These are phyloP conservation scores for Notechis scutatus DNA, from an alignment of 2,113 vertebrate species.

Conservation along the genomic window DNA sequence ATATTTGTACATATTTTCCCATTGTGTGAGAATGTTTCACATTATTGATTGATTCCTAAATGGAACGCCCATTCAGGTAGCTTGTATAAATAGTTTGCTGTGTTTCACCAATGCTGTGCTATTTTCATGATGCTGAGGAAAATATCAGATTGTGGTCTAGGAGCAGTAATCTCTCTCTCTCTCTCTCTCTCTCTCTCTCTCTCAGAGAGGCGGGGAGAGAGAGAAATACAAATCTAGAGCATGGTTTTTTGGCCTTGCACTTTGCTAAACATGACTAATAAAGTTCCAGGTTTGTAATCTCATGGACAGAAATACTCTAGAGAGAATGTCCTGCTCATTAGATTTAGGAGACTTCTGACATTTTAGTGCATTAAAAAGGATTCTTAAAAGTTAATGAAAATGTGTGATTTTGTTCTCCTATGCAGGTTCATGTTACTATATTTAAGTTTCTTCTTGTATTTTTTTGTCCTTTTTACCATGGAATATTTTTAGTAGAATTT, in stretches of 20 bases:
- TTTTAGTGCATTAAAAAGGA: constrained; percentile 27
- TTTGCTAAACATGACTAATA: constrained; percentile 41
- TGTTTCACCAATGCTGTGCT: background rate
- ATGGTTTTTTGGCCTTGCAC: constrained; percentile 23
- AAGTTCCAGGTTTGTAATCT: constrained; percentile 27
- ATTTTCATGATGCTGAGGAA: background rate
- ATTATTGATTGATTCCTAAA: background rate
- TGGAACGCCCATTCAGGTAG: background rate
- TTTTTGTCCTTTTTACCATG: background rate
- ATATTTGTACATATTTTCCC: background rate
- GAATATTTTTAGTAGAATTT: background rate
- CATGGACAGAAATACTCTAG: constrained; percentile 38
- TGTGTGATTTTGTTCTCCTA: background rate
- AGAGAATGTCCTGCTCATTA: constrained; percentile 55
- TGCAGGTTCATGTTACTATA: background rate
- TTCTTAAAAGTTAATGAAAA: constrained; percentile 45
- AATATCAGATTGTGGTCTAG: background rate
- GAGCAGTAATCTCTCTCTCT: background rate
- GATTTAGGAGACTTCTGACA: constrained; percentile 45
- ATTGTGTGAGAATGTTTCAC: background rate
- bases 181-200: no score
- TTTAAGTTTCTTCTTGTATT: constrained; percentile 6
- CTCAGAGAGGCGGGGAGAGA: no score
- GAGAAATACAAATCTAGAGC: background rate
- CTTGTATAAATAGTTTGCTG: rapidly evolving